Base-by-base conservation (phyloP, 1,140 invertebrate genomes). In the Pectinophora gossypiella region DNA sequence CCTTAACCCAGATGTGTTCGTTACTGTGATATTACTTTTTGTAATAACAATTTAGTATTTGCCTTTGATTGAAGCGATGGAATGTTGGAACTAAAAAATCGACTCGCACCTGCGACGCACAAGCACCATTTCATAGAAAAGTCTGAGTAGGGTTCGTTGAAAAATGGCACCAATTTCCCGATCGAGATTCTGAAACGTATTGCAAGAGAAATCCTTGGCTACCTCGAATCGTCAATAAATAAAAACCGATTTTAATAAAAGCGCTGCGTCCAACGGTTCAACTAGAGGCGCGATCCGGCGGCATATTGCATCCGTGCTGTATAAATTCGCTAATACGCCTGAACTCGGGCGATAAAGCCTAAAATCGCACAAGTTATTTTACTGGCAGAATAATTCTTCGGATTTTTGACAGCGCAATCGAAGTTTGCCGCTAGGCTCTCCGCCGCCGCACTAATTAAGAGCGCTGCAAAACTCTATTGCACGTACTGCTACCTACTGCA, bases 361-460 rank as follows among this genome's bases (percentile, higher is more conserved):
- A 85, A 87, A 83, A 85, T 85, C 78, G 81, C 57, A 56, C 66
- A 77, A 87, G 71, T 82, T 82, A 87, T 85, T 87, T 80, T 69
- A 76, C 74, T 72, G 61, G 68, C 59, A 72, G 76, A 76, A 87
- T 87, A 87, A 87, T 85, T 87, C 81, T 84, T 85, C 69, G 81
- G 78, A 85, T 85, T 87, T 87, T 87, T 87, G 84, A 87, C 81
- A 87, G 84, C 72, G 72, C 77, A 84, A 86, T 86, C 80, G 83
- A 84, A 84, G 78, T 84, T 84, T 77, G 73, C 76, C 76, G 69
- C 75, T 79, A 77, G 78, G 75, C 77, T 42, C 43, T 21, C 50
- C 46, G 50, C 49, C 72, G 76, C 47, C 19, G 61, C 35, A 54
- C 59, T 60, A 86, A 86, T 86, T 85, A 85, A 85, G 75, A 80